Conservation (phyloP, 2,888 invertebrate genomes). For the Troglohyphantes excavatus region DNA sequence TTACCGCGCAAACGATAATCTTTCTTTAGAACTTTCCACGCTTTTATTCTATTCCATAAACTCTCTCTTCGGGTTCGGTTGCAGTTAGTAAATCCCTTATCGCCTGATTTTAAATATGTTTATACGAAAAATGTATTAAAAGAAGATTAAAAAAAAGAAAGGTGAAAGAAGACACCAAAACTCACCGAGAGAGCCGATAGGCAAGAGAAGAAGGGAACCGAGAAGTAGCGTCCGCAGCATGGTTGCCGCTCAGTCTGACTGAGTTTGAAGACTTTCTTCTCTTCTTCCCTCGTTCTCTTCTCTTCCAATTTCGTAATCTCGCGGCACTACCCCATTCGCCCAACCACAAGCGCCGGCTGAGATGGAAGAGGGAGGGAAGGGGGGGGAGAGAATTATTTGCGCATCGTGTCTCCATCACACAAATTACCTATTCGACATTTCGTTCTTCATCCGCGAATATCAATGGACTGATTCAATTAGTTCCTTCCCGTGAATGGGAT, state of each 20-base stretch:
- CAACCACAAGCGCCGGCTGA: slow-evolving; percentile 27
- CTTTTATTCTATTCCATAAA: no score
- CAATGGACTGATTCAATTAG: not conserved
- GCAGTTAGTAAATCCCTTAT: no score
- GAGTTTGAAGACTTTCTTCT: slow-evolving; percentile 18
- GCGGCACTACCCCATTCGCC: slow-evolving; percentile 53
- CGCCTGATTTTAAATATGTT: no score
- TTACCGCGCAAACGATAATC: no score
- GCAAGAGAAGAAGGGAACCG: slow-evolving; percentile 44
- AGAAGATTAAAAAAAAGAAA: not conserved
- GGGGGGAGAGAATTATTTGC: slow-evolving; percentile 34
- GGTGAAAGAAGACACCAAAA: not conserved
- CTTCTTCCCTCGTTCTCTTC: slow-evolving; percentile 33
- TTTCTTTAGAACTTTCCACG: not conserved
- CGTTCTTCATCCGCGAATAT: not conserved
- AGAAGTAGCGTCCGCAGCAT: slow-evolving; percentile 58
- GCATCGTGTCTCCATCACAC: slow-evolving; percentile 21
- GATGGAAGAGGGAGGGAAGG: not conserved
- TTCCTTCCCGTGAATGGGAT: not conserved
- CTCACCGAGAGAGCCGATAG: slow-evolving; percentile 43
- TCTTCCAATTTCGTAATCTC: slow-evolving; percentile 61
- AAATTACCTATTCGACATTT: slow-evolving; percentile 37
- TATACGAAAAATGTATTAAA: no score
- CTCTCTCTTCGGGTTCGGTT: no score
- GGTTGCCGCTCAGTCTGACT: slow-evolving; percentile 50